Evolutionary conservation across 2,888 invertebrate species (phyloP).

Genomic region (Sepioteuthis lessoniana): DNA sequence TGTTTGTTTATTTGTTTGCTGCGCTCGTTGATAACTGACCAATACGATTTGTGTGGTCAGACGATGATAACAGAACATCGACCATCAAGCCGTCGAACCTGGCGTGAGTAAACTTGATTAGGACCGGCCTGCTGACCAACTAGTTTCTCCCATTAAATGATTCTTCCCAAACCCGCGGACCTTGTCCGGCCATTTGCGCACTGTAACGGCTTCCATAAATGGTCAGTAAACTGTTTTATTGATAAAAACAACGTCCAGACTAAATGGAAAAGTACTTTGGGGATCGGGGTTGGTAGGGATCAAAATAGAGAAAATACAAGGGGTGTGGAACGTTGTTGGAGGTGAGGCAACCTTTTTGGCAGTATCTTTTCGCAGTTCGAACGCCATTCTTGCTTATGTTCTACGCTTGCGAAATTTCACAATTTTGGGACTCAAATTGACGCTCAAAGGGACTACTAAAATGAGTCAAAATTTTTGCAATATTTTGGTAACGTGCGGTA

Average conservation of each 20-base stretch:
- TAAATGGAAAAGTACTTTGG: neutral
- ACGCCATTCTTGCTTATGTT: neutral
- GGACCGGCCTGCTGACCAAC: neutral
- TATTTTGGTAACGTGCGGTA: too few species aligned
- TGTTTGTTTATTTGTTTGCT: neutral
- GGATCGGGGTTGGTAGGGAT: neutral
- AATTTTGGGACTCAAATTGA: neutral
- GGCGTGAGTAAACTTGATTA: neutral
- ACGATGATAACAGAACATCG: neutral
- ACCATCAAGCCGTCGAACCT: constrained; percentile 20
- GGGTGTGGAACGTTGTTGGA: neutral
- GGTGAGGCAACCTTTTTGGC: neutral
- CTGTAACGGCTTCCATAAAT: neutral
- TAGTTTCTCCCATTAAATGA: neutral
- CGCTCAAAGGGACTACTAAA: too few species aligned
- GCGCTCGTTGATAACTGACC: neutral
- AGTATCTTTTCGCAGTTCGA: neutral
- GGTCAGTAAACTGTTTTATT: neutral
- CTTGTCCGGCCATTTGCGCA: neutral
- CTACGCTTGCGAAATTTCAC: neutral
- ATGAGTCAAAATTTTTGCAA: too few species aligned
- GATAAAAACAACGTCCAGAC: neutral
- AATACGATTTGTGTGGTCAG: neutral
- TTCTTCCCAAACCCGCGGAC: neutral
- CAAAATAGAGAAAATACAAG: neutral